Percentiles rank a stretch among this genome's conserved stretches.
These are phyloP conservation scores for Colletes collaris DNA, from an alignment of 2,888 invertebrate species.

Conservation along the genomic window DNA sequence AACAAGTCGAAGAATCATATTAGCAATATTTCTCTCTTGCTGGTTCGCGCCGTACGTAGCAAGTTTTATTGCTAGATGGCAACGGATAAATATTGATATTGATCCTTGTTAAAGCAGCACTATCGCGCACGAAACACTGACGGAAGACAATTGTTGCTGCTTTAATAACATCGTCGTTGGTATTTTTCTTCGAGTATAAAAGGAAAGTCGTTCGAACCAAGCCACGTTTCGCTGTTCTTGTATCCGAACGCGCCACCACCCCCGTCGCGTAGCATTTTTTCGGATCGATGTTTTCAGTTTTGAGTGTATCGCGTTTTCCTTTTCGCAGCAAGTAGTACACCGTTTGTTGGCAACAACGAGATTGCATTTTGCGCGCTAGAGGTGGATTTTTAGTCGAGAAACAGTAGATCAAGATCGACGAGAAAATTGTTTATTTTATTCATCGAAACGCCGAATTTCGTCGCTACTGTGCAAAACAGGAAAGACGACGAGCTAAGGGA, in stretches of 20 bases:
- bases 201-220: slow-evolving; percentile 22
- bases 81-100: slow-evolving; percentile 62
- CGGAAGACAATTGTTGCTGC: slow-evolving; percentile 37
- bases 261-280: slow-evolving; percentile 20
- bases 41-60: slow-evolving; percentile 53
- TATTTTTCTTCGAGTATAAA: slow-evolving; percentile 56
- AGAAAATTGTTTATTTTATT: slow-evolving; percentile 32
- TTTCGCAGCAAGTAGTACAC: not conserved
- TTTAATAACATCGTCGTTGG: slow-evolving; percentile 64
- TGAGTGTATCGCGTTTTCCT: slow-evolving; percentile 13
- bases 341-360: slow-evolving; percentile 20
- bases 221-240: slow-evolving; percentile 30
- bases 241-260: slow-evolving; percentile 27
- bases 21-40: slow-evolving; percentile 66
- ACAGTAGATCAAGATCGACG: not conserved
- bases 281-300: slow-evolving; percentile 24
- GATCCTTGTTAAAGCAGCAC: slow-evolving; percentile 61
- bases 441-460: not conserved
- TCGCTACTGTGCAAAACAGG: too few relatives aligned
- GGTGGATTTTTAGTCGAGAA: too few relatives aligned
- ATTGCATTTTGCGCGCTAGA: not conserved
- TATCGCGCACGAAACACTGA: slow-evolving; percentile 30
- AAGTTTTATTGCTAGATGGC: slow-evolving; percentile 68
- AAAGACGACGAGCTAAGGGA: too few relatives aligned
- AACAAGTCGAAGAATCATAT: slow-evolving; percentile 51